Evolutionary conservation across 1,140 invertebrate species (phyloP), one percentile per base, ranked within the genome.

Genomic region (Drosophila pectinifera): DNA sequence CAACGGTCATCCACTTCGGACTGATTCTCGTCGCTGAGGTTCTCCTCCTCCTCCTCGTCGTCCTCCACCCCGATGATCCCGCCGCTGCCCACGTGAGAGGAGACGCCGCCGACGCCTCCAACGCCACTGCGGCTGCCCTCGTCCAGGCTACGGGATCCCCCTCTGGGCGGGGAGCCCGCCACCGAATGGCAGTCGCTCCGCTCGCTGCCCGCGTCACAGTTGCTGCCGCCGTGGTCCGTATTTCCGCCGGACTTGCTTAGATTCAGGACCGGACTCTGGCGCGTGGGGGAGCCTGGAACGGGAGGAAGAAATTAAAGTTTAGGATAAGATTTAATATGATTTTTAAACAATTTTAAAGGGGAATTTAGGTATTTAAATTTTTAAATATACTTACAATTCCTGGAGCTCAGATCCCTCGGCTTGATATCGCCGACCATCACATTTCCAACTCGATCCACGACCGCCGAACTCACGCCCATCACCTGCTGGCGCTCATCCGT

Each of bases 201-300:
- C 31, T 93, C 94, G 73, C 94, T 94, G 39, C 92, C 94, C n/a
- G 93, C 93, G 36, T 94, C 93, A 48, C 93, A 93, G 75, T 94
- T 89, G 61, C 93, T 94, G 77, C 94, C 85, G 61, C 94, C 84
- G 43, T 94, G 93, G 41, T 92, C 92, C 6, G 90, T 86, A 39
- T 92, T 92, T 48, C 93, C 93, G 51, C 96, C 96, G 31, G 96
- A 96, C 93, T 98, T 98, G 5, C 97, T 98, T 18, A 98, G 93
- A 92, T 98, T 98, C 69, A 98, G 92, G 39, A 98, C 97, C 42
- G 97, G 97, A 95, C 97, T 98, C 93, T 97, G 96, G 26, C 96
- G 96, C 86, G 96, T 96, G 45, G 96, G 96, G 42, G 96, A 97
- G 73, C 96, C 97, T 97, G 90, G 0, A 11, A 46, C 2, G 3